These are phyloP conservation scores for Dromococcyx pavoninus DNA, from an alignment of 2,797 vertebrate genomes.

Conservation along the genomic window DNA sequence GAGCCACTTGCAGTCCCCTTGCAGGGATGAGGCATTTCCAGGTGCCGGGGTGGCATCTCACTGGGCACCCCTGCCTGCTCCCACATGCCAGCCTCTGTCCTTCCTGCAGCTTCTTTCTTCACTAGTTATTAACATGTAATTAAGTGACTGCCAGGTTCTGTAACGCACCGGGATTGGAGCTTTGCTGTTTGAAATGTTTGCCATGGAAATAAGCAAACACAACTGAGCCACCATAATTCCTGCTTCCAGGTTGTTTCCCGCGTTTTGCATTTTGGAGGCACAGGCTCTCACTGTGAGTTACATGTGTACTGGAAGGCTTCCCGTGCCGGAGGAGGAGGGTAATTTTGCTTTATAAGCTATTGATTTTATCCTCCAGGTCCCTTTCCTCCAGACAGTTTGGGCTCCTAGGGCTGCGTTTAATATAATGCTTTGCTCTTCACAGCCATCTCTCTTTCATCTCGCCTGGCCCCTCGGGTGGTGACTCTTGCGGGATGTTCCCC, in stretches of 20 bases:
- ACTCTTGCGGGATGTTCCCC: background rate
- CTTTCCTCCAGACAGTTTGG: background rate
- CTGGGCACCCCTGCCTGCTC: background rate
- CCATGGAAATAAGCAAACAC: background rate
- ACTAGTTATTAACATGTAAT: background rate
- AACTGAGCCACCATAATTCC: background rate
- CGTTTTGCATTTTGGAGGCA: background rate
- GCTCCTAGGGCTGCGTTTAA: background rate
- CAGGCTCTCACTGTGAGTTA: background rate
- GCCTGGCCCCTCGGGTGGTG: accelerated
- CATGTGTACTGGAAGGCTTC: background rate
- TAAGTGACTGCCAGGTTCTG: background rate
- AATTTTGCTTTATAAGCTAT: background rate
- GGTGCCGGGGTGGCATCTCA: background rate
- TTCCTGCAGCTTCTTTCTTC: background rate
- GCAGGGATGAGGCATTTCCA: background rate
- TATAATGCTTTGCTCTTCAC: background rate
- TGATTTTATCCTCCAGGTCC: background rate
- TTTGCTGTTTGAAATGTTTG: background rate
- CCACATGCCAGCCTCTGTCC: accelerated
- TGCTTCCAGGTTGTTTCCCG: background rate
- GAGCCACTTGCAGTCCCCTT: background rate
- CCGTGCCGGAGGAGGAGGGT: background rate
- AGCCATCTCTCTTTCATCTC: background rate
- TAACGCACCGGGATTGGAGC: accelerated